phyloP scores from a whole-genome alignment of 2,888 invertebrate species.

The Caenorhabditis auriculariae region DNA sequence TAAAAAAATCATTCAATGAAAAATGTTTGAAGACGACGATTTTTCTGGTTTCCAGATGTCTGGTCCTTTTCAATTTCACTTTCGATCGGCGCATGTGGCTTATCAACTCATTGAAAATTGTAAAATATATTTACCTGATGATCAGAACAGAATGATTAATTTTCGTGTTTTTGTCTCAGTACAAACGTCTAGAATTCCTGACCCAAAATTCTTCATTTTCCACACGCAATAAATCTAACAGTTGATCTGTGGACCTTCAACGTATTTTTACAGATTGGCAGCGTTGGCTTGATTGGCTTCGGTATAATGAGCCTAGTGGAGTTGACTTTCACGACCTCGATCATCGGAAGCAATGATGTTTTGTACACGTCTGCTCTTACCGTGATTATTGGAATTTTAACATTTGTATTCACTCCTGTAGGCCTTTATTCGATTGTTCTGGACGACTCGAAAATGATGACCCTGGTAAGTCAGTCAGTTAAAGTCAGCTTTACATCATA shows the following conservation, averaged over 20 bases:
- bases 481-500: neutral
- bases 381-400: constrained; percentile 17
- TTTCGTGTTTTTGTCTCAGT: too few species aligned
- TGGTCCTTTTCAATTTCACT: too few species aligned
- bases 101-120: too few species aligned
- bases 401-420: constrained; percentile 24
- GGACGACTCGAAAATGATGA: constrained; percentile 19
- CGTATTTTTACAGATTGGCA: constrained; percentile 20
- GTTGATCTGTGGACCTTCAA: too few species aligned
- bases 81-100: too few species aligned
- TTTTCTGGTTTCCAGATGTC: too few species aligned
- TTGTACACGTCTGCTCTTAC: constrained; percentile 10
- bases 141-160: too few species aligned
- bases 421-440: constrained; percentile 28
- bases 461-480: constrained; percentile 4
- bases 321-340: constrained; percentile 12
- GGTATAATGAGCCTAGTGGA: constrained; percentile 23
- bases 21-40: too few species aligned
- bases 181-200: too few species aligned
- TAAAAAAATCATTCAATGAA: too few species aligned
- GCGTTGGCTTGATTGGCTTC: constrained; percentile 23
- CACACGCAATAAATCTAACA: neutral
- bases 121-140: too few species aligned
- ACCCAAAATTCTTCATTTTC: too few species aligned
- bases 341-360: constrained; percentile 22